A percentile compares a stretch with the other conserved stretches of the same genome.
Conservation (phyloP, 92 coral and sea anemone species). For the Paragorgia papillata region DNA sequence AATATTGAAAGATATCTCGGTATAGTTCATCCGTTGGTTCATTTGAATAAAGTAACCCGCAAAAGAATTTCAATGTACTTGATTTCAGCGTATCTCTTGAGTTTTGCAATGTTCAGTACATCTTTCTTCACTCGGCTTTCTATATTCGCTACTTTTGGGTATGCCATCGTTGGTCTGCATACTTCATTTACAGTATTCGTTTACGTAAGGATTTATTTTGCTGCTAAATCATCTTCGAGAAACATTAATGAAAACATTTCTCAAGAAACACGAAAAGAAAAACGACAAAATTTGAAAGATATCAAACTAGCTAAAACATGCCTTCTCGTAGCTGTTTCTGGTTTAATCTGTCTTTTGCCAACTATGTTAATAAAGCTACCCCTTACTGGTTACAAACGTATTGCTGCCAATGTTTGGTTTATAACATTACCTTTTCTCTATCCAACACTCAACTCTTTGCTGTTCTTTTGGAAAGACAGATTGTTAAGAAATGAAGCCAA, state of each 20-base stretch:
- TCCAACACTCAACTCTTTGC: background rate
- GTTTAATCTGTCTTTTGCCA: background rate
- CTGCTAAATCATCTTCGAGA: too few relatives aligned
- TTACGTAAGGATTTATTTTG: too few relatives aligned
- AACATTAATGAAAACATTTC: too few relatives aligned
- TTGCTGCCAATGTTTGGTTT: background rate
- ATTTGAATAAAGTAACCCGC: background rate
- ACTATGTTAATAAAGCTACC: too few relatives aligned
- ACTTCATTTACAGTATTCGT: too few relatives aligned
- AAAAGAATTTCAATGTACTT: background rate
- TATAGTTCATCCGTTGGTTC: background rate
- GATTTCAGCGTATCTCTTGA: background rate
- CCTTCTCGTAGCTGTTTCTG: background rate
- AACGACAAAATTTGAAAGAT: too few relatives aligned
- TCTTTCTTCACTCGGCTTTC: too few relatives aligned
- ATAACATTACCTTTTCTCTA: background rate
- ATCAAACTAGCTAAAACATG: background rate
- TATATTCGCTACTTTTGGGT: background rate
- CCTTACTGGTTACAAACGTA: background rate
- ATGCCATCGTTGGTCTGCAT: too few relatives aligned
- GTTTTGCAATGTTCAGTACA: background rate
- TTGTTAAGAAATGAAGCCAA: background rate
- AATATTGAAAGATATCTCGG: slow-evolving; percentile 12
- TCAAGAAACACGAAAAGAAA: too few relatives aligned
- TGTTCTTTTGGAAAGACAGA: background rate